These are phyloP conservation scores for Drosophila stalkeri DNA, from an alignment of 2,888 invertebrate species.

Conservation along the genomic window DNA sequence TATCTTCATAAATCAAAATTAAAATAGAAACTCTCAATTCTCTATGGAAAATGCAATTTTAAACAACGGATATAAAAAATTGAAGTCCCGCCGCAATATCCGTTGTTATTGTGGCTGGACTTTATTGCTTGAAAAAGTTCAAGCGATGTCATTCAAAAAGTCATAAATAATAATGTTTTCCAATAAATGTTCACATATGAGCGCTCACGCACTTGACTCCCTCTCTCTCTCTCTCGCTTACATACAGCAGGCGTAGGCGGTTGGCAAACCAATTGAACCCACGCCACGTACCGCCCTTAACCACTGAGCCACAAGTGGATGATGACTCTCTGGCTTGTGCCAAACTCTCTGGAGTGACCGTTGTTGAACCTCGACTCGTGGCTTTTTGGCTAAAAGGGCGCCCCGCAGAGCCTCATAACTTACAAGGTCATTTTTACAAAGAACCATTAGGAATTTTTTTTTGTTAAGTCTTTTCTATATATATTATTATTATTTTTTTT, in stretches of 20 bases:
- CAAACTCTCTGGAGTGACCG: conserved; percentile 59
- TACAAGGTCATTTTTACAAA: conserved; percentile 77
- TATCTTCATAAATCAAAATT: conserved; percentile 70
- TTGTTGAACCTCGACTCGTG: conserved; percentile 60
- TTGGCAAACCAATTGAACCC: conserved; percentile 51
- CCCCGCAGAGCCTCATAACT: conserved; percentile 68
- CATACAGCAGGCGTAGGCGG: conserved; percentile 13
- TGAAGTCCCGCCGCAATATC: conserved; percentile 61
- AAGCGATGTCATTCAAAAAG: conserved; percentile 82
- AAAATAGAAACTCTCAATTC: conserved; percentile 40
- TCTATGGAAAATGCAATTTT: conserved; percentile 47
- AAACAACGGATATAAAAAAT: conserved; percentile 34
- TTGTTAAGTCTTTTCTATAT: conserved; percentile 34
- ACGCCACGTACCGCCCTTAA: conserved; percentile 43
- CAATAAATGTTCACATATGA: conserved; percentile 84
- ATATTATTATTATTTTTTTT: conserved; percentile 35
- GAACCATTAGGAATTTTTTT: conserved; percentile 66
- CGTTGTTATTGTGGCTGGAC: conserved; percentile 70
- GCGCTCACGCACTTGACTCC: conserved; percentile 64
- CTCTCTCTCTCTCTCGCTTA: background rate
- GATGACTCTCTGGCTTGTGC: conserved; percentile 6
- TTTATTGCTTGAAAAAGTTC: conserved; percentile 82
- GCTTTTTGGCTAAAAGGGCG: conserved; percentile 53
- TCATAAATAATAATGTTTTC: conserved; percentile 84
- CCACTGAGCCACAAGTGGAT: conserved; percentile 60